A percentile compares a stretch with the other conserved stretches of the same genome.
These are phyloP conservation scores for Helobdella robusta DNA, from an alignment of 2,888 invertebrate species.

Conservation along the genomic window DNA sequence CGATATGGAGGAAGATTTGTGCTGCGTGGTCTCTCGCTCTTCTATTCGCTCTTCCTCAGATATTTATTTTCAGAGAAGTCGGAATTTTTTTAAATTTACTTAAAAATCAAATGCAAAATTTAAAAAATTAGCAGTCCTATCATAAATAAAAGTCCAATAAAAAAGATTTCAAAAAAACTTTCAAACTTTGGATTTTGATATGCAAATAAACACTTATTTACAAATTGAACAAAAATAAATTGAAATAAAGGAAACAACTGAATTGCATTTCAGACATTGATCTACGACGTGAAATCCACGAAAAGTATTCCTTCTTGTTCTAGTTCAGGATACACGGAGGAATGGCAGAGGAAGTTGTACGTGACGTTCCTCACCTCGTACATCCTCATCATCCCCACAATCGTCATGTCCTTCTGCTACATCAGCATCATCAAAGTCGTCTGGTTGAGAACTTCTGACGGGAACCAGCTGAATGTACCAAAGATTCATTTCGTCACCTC, in stretches of 20 bases:
- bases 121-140: no score
- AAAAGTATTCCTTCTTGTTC: no score
- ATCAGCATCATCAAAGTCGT: conserved; percentile 48
- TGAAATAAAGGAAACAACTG: no score
- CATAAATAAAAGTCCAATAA: no score
- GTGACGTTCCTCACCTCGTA: conserved; percentile 49
- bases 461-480: conserved; percentile 19
- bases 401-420: conserved; percentile 50
- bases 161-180: no score
- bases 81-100: no score
- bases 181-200: no score
- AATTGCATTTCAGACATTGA: no score
- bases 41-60: conserved; percentile 48
- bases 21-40: conserved; percentile 49
- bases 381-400: conserved; percentile 48
- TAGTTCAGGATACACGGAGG: conserved; percentile 49
- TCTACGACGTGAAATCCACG: no score
- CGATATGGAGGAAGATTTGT: conserved; percentile 44
- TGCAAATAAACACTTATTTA: no score
- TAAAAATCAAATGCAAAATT: no score
- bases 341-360: conserved; percentile 51
- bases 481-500: conserved; percentile 25
- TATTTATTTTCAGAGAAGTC: conserved; percentile 51
- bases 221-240: no score
- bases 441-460: conserved; percentile 42